Evolutionary conservation across 2,888 invertebrate species (phyloP), one percentile per base, ranked within the genome.

Genomic region (Mesochorus sp.): DNA sequence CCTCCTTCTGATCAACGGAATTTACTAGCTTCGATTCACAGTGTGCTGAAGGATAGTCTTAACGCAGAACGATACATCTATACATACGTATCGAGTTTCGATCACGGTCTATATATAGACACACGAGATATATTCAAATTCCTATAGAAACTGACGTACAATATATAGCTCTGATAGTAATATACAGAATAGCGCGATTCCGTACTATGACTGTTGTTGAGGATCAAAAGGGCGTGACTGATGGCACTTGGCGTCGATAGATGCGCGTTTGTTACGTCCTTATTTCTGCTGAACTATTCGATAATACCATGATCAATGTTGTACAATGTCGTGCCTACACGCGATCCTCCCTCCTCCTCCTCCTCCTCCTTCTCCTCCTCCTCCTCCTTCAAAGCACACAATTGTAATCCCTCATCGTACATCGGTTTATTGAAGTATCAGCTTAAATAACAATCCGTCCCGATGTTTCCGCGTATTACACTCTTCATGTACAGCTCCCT

Each of bases 401-500:
- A 71, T 61, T 66, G 53, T 75, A 71, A 79, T 66, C 71, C 79
- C 79, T 71, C 64, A 62, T 75, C 74, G 74, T 74, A 78, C 75
- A 79, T 42, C 70, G 79, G 75, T 79, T 75, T 61, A 75, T 79
- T 75, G 79, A 49, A 71, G 70, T 66, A 75, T 75, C 66, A 44
- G 79, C 70, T 79, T 47, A 66, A 79, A 75, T 75, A 79, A 79
- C 79, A 74, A 75, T 79, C 66, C 74, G 39, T 71, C 44, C 61
- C 59, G 37, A 28, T 71, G 59, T 61, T 74, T 57, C 74, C 57
- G 37, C 47, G 78, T 66, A 68, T 76, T 79, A 72, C 79, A 73
- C 73, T 72, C 68, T 80, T 73, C n/a, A n/a, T n/a, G n/a, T n/a
- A n/a, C n/a, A n/a, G n/a, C n/a, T n/a, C n/a, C n/a, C 57, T 14